Base-by-base conservation (phyloP, 2,797 vertebrate genomes). In the Spatula clypeata region DNA sequence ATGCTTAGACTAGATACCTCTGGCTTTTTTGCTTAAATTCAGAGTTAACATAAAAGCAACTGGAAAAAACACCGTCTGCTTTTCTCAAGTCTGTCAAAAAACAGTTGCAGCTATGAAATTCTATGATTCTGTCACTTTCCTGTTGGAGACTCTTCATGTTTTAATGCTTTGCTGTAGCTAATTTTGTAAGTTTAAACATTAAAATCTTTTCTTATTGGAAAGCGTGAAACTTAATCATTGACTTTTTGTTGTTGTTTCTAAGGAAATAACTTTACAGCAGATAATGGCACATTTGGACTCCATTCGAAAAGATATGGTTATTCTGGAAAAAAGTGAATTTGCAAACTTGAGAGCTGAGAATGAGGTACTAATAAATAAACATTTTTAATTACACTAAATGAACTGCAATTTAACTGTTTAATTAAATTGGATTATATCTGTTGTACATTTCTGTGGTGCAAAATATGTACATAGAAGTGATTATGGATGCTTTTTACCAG, bases 261-360 rank as follows among this genome's bases (percentile, higher is more conserved):
- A 99, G 99, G 99, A 99, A 97, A 99, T 99, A 69, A 99, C 99
- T 6, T 88, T 99, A 65, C 99, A 99, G 95, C 99, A 99, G 98
- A 98, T 99, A 94, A 99, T 99, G 98, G 98, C 99, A 75, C 99
- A 99, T 81, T 97, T 99, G 95, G 99, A 99, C 94, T 98, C 99
- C 67, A 99, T 99, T 96, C 98, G 99, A 85, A 99, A 99, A 97
- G 99, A 99, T 97, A 99, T 99, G 99, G 99, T 99, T 95, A 99
- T 99, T 94, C 98, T 99, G 97, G 99, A 99, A 97, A 99, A 99
- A 97, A 99, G 99, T 95, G 99, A 99, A 97, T 99, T 99, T 96
- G 98, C 99, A 87, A 99, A 98, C 97, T 98, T 99, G 44, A 98
- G 99, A 76, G 98, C 99, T 6, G 99, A 99, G 74, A 99, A 99